phyloP scores from a whole-genome alignment of 2,888 invertebrate genomes.

The Caradrina kadenii region DNA sequence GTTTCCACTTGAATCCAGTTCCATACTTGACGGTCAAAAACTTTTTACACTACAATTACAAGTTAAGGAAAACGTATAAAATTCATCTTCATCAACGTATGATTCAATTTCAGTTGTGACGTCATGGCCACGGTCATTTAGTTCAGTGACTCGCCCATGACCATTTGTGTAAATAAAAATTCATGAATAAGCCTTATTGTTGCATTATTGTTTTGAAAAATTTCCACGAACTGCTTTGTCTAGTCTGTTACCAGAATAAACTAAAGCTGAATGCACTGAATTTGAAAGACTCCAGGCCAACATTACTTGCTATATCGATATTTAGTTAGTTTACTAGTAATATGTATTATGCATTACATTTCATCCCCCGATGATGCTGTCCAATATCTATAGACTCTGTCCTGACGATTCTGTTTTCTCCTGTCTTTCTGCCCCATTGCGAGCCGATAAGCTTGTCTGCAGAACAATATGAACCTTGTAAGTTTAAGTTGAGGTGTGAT shows the following conservation, averaged over 20 bases:
- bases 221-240: background rate
- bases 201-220: background rate
- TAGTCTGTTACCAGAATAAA: background rate
- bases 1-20: background rate
- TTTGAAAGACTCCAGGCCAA: background rate
- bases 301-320: background rate
- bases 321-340: conserved; percentile 13
- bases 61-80: background rate
- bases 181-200: background rate
- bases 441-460: conserved; percentile 12
- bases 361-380: conserved; percentile 10
- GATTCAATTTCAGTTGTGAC: background rate
- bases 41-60: background rate
- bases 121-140: background rate
- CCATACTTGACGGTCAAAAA: background rate
- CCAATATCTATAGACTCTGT: conserved; percentile 20
- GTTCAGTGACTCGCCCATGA: background rate
- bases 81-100: background rate
- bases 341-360: conserved; percentile 25
- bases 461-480: conserved; percentile 11
- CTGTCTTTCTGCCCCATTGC: conserved; percentile 29
- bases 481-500: background rate
- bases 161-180: conserved; percentile 5
- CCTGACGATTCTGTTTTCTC: conserved; percentile 25
- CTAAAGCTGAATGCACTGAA: background rate